phyloP scores from a whole-genome alignment of 2,113 vertebrate genomes.

The Grammomys dolichurus region DNA sequence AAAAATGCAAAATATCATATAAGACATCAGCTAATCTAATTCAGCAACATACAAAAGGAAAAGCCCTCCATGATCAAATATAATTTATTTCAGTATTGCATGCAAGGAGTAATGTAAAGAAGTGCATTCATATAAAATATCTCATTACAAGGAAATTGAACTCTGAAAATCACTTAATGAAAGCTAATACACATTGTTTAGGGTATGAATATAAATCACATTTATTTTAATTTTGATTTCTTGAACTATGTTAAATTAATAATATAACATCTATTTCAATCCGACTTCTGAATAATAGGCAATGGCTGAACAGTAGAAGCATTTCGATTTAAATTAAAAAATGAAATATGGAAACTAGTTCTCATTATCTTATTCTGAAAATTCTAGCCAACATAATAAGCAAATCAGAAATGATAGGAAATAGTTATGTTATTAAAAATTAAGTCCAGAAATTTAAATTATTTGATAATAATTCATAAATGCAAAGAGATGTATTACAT shows the following conservation, averaged over 20 bases:
- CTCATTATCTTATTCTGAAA: conserved; percentile 9
- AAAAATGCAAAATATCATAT: not conserved
- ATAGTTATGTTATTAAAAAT: not conserved
- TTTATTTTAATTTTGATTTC: conserved; percentile 35
- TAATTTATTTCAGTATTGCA: not conserved
- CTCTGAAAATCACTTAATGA: conserved; percentile 33
- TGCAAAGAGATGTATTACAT: not conserved
- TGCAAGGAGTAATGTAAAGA: conserved; percentile 2
- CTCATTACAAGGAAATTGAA: conserved; percentile 46
- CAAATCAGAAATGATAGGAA: not conserved
- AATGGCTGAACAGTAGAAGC: not conserved
- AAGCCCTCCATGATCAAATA: not conserved
- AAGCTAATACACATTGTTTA: conserved; percentile 15
- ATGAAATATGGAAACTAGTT: not conserved
- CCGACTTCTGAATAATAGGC: not conserved
- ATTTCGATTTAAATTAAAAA: conserved; percentile 36
- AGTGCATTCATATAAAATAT: not conserved
- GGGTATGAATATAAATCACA: conserved; percentile 33
- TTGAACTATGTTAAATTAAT: conserved; percentile 26
- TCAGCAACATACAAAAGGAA: not conserved
- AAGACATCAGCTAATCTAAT: not conserved
- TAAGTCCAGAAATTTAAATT: not conserved
- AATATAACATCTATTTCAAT: not conserved
- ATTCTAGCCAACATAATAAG: not conserved
- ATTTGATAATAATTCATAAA: not conserved